phyloP scores from a whole-genome alignment of 2,797 vertebrate genomes.

The Platyrinchus mystaceus region DNA sequence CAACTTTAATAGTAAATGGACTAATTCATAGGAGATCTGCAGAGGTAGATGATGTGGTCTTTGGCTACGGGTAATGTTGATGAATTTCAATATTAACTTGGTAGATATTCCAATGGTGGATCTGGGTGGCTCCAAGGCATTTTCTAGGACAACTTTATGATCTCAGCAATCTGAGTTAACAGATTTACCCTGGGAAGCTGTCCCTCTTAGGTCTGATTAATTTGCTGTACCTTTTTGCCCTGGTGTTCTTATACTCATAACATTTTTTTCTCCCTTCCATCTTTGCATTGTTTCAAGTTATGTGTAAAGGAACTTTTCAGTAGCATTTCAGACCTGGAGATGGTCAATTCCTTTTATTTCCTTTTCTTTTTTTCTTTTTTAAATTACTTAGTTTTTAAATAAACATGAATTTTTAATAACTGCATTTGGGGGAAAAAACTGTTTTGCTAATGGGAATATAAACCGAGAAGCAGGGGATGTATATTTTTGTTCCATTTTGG shows the following conservation, averaged over 20 bases:
- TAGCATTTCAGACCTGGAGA: background rate
- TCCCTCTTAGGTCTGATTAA: background rate
- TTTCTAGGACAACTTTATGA: background rate
- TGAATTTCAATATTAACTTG: background rate
- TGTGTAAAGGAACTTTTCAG: background rate
- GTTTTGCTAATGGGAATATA: background rate
- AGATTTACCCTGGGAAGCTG: background rate
- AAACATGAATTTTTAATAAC: background rate
- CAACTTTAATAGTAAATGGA: background rate
- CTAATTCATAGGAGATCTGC: background rate
- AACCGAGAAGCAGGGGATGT: background rate
- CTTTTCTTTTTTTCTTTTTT: background rate
- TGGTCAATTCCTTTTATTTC: background rate
- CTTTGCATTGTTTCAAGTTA: background rate
- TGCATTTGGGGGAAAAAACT: background rate
- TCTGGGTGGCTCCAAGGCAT: background rate
- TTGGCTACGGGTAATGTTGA: background rate
- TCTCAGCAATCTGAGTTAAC: background rate
- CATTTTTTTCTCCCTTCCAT: background rate
- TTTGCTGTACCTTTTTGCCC: background rate
- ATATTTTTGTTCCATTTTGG: background rate
- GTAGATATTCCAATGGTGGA: rapidly evolving
- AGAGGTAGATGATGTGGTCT: background rate
- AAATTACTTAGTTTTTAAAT: background rate
- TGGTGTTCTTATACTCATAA: background rate